These are phyloP conservation scores for Amorpha juglandis DNA, from an alignment of 2,888 invertebrate species.

Conservation along the genomic window DNA sequence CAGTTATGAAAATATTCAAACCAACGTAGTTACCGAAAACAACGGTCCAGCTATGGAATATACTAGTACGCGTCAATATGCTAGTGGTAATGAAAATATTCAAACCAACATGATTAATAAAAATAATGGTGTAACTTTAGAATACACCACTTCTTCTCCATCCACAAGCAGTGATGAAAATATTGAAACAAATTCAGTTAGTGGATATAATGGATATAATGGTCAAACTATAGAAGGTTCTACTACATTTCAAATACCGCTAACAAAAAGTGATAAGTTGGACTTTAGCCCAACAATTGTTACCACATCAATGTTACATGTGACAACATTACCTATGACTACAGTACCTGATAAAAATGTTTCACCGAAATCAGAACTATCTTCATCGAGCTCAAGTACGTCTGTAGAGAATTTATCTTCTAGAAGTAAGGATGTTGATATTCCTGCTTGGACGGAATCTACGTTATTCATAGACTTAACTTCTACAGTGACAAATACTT, in stretches of 20 bases:
- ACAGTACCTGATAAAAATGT: conserved; percentile 28
- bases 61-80: neutral
- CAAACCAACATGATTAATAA: neutral
- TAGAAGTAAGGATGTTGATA: conserved; percentile 73
- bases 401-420: conserved; percentile 73
- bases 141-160: neutral
- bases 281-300: conserved; percentile 9
- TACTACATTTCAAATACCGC: conserved; percentile 13
- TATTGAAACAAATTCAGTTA: neutral
- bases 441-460: conserved; percentile 76
- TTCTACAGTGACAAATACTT: conserved; percentile 60
- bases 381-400: conserved; percentile 56
- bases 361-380: conserved; percentile 38
- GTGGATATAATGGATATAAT: neutral
- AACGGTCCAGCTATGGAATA: neutral
- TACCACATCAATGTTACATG: conserved; percentile 10
- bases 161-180: neutral
- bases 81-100: neutral
- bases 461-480: conserved; percentile 68
- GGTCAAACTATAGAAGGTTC: neutral
- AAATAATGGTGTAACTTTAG: neutral
- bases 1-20: neutral
- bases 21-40: neutral
- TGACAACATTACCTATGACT: conserved; percentile 24
- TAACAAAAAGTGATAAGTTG: neutral